phyloP scores from a whole-genome alignment of 2,113 vertebrate genomes.

The Hucho hucho region DNA sequence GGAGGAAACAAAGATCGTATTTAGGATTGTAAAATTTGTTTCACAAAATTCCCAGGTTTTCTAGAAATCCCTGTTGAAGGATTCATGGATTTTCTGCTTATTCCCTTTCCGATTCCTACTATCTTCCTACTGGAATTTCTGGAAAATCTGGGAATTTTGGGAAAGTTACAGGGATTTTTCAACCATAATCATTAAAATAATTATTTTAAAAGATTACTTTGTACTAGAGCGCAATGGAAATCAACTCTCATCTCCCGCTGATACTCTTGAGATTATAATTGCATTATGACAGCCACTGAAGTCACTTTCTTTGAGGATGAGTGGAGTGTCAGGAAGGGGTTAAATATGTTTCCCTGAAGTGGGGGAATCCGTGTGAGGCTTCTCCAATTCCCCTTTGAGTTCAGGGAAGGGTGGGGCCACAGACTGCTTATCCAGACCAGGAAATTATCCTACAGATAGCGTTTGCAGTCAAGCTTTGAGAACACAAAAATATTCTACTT shows the following conservation, averaged over 20 bases:
- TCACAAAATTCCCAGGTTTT: not conserved
- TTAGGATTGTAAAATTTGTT: not conserved
- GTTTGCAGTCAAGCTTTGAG: conserved; percentile 9
- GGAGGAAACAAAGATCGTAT: not conserved
- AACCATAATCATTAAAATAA: too few species aligned
- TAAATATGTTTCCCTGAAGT: not conserved
- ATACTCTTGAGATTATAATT: not conserved
- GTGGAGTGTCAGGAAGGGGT: conserved; percentile 6
- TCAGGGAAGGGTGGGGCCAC: conserved; percentile 25
- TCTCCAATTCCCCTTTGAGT: conserved; percentile 6
- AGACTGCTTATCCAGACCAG: conserved; percentile 9
- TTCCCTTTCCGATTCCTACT: not conserved
- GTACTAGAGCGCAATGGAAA: not conserved
- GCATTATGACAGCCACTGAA: not conserved
- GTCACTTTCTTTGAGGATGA: not conserved
- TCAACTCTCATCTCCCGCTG: not conserved
- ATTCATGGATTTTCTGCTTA: too few species aligned
- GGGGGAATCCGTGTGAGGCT: conserved; percentile 1
- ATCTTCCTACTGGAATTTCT: not conserved
- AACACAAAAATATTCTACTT: not conserved
- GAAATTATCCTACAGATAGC: conserved; percentile 5
- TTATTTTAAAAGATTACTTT: too few species aligned
- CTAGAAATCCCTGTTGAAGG: not conserved
- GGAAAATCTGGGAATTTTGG: not conserved
- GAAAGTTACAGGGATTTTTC: too few species aligned